Evolutionary conservation across 2,888 invertebrate species (phyloP).

Genomic region (Ecdyonurus torrentis): DNA sequence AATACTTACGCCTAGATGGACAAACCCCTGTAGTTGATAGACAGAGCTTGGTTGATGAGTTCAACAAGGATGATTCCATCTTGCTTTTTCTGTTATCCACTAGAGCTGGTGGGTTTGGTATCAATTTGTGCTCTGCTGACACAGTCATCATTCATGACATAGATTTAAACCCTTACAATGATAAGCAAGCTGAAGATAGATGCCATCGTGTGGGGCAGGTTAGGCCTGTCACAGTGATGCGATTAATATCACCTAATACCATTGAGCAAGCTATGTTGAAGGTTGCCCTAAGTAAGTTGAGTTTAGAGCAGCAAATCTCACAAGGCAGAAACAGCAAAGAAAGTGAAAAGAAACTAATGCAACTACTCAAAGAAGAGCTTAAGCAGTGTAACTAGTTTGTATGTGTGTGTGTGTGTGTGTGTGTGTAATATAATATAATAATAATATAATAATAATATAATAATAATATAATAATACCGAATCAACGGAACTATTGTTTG

Average conservation of each 20-base stretch:
- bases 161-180: conserved; percentile 97
- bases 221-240: conserved; percentile 70
- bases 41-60: conserved; percentile 80
- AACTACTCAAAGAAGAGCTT: neutral
- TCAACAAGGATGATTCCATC: conserved; percentile 57
- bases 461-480: too few species aligned
- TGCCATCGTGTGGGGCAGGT: conserved; percentile 46
- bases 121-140: conserved; percentile 87
- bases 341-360: neutral
- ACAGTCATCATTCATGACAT: conserved; percentile 94
- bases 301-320: conserved; percentile 71
- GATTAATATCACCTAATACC: conserved; percentile 68
- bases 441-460: too few species aligned
- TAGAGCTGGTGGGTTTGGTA: conserved; percentile 87
- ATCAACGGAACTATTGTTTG: too few species aligned
- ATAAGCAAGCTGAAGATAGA: conserved; percentile 92
- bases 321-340: neutral
- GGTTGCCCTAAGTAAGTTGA: conserved; percentile 79
- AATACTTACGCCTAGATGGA: conserved; percentile 76
- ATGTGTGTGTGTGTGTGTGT: too few species aligned
- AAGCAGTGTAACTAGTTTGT: neutral
- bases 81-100: conserved; percentile 87
- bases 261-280: conserved; percentile 88
- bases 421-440: too few species aligned
- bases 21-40: conserved; percentile 71